Evolutionary conservation across 1,140 invertebrate species (phyloP).

Genomic region (Cotesia chilonis): DNA sequence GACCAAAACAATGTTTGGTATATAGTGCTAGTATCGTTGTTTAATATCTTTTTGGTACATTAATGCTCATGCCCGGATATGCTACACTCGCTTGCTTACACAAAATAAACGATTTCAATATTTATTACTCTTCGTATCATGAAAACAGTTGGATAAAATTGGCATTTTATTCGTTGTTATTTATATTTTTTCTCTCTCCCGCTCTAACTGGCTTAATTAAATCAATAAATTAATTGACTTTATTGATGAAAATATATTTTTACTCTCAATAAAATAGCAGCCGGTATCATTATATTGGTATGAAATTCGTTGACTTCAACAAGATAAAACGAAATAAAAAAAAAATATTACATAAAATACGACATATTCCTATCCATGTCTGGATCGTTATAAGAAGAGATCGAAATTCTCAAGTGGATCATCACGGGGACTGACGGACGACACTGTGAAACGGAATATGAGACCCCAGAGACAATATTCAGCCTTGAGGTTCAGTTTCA

Average conservation of each 20-base stretch:
- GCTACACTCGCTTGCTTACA: background rate
- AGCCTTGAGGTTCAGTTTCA: background rate
- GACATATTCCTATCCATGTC: too few relatives aligned
- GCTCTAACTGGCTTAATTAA: too few relatives aligned
- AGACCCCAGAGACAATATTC: constrained; percentile 20
- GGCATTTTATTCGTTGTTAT: background rate
- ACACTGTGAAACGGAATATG: constrained; percentile 15
- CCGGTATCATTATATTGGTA: too few relatives aligned
- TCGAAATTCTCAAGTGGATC: constrained; percentile 26
- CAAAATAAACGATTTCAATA: constrained; percentile 12
- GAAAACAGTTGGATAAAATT: constrained; percentile 17
- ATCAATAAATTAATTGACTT: too few relatives aligned
- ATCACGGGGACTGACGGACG: constrained; percentile 13
- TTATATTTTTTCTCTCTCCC: background rate
- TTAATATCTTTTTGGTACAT: background rate
- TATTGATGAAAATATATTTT: too few relatives aligned
- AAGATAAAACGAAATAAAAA: too few relatives aligned
- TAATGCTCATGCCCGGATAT: constrained; percentile 12
- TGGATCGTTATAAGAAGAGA: constrained; percentile 2
- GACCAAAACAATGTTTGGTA: too few relatives aligned
- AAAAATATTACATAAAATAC: too few relatives aligned
- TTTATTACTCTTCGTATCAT: constrained; percentile 8
- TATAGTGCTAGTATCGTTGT: too few relatives aligned
- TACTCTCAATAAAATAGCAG: too few relatives aligned
- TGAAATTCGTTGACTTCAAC: too few relatives aligned